phyloP scores from a whole-genome alignment of 1,140 invertebrate genomes.

The Stegodyphus mimosarum region DNA sequence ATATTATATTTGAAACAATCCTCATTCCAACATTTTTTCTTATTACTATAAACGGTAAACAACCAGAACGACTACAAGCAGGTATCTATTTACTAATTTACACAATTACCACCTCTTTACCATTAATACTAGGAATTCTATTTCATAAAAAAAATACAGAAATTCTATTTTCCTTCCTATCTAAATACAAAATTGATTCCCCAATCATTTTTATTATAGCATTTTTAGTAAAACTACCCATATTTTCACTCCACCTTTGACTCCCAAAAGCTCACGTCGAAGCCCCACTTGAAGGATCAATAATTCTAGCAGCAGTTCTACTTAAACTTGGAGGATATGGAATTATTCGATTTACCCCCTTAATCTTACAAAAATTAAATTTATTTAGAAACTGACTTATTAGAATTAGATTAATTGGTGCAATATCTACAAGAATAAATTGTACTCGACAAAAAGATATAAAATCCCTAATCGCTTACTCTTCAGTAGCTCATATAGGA shows the following conservation, averaged over 20 bases:
- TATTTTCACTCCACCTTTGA: conserved; percentile 78
- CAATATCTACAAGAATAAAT: conserved; percentile 72
- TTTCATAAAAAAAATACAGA: background rate
- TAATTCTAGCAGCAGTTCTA: conserved; percentile 77
- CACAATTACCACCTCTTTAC: conserved; percentile 74
- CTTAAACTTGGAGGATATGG: conserved; percentile 78
- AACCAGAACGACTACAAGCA: conserved; percentile 73
- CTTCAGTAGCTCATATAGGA: conserved; percentile 74
- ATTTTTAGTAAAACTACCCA: conserved; percentile 79
- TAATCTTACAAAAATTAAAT: conserved; percentile 68
- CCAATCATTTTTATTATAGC: conserved; percentile 70
- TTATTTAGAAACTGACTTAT: conserved; percentile 70
- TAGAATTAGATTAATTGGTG: conserved; percentile 72
- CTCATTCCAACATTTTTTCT: conserved; percentile 8
- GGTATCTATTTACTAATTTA: conserved; percentile 75
- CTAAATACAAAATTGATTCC: background rate
- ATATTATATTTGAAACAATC: background rate
- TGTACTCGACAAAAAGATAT: conserved; percentile 75
- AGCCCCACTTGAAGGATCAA: conserved; percentile 77
- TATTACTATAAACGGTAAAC: background rate
- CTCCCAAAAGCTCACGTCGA: conserved; percentile 80
- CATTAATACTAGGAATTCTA: conserved; percentile 69
- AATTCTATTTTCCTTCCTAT: background rate
- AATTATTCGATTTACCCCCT: conserved; percentile 73
- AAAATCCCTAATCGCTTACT: conserved; percentile 76